Base-by-base conservation (phyloP, 2,888 invertebrate species). In the Leptarthrus brevirostris region DNA sequence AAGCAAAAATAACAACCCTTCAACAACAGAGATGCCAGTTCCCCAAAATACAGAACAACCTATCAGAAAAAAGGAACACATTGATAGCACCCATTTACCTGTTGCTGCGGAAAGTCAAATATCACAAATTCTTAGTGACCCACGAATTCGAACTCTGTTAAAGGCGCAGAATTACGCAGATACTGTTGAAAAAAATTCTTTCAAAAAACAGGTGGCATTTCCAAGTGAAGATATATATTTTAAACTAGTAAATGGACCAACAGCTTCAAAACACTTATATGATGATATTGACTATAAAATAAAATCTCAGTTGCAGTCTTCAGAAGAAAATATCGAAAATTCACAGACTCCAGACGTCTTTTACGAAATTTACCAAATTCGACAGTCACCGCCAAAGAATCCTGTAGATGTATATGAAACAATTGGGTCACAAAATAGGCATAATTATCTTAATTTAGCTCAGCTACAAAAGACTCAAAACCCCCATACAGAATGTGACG, bases 141-240 rank as follows among this genome's bases (percentile, higher is more conserved):
- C 6, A 8, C 40, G n/a, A 1, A 40, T 12, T 3, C 40, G 10
- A 40, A 12, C 8, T 1, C 3, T 40, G 8, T 3, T 12, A n/a
- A 40, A 6, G 8, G 6, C 40, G 3, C 6, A 40, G n/a, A 8
- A 12, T 2, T 12, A 40, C n/a, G 8, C 40, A 12, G 40, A 40
- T 12, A 6, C 40, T 40, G 8, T 3, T 12, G n/a, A 40, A n/a
- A 40, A 6, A 6, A 12, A 40, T 40, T 40, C n/a, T 12, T 12
- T 74, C 40, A 74, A n/a, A 53, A 74, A 12, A 47, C 4, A 16
- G 18, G 5, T 49, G 6, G 18, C 16, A 3, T 49, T 78, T 1
- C 79, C 79, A 3, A 71, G 73, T 2, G 76, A 76, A 20, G 79
- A 79, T 72, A 74, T 79, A 22, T 70, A 76, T 40, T 72, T 78